Percentiles rank a stretch among this genome's conserved stretches.
Conservation (phyloP, 2,888 invertebrate species). For the Bruchidius siliquastri region DNA sequence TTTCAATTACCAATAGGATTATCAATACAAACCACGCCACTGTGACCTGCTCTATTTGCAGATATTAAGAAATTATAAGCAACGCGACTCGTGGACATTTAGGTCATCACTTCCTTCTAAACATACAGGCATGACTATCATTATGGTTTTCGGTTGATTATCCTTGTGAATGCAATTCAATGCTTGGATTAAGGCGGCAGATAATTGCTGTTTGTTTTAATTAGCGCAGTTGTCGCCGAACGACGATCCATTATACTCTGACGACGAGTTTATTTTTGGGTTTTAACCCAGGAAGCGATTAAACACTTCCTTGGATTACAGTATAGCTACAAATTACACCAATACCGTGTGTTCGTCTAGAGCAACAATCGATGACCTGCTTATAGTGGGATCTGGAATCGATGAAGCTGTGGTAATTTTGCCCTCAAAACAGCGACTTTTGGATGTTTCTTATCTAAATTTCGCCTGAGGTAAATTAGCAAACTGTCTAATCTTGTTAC, state of each 20-base stretch:
- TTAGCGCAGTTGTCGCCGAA: background rate
- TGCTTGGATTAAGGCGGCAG: conserved; percentile 4
- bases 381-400: too few species aligned
- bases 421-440: too few species aligned
- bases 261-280: background rate
- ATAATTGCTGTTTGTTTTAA: conserved; percentile 7
- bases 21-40: background rate
- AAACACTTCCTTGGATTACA: background rate
- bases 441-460: too few species aligned
- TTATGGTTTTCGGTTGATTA: conserved; percentile 10
- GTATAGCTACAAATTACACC: too few species aligned
- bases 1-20: too few species aligned
- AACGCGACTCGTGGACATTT: conserved; percentile 20
- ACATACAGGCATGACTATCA: conserved; percentile 7
- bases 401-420: too few species aligned
- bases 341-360: too few species aligned
- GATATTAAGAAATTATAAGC: conserved; percentile 26
- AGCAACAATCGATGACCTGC: too few species aligned
- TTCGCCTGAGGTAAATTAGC: too few species aligned
- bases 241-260: background rate
- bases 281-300: background rate
- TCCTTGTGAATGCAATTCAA: conserved; percentile 6
- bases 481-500: too few species aligned
- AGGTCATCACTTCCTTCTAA: conserved; percentile 14
- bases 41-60: conserved; percentile 20